These are phyloP conservation scores for Orthonyx spaldingii DNA, from an alignment of 2,113 vertebrate genomes.

Conservation along the genomic window DNA sequence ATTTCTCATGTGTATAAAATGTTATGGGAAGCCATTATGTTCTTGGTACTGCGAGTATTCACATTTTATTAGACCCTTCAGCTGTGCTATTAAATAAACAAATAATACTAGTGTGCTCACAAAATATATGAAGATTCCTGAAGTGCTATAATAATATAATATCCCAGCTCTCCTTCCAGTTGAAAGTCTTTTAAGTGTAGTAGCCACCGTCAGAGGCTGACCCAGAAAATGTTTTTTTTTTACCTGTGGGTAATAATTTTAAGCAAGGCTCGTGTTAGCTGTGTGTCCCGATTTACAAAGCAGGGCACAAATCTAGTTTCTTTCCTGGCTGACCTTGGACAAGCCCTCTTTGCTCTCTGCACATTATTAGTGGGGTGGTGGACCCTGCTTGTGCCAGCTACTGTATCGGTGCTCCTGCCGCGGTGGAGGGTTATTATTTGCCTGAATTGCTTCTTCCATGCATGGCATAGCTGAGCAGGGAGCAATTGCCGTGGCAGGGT, in stretches of 20 bases:
- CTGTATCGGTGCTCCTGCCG: background rate
- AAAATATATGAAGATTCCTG: slow-evolving; percentile 42
- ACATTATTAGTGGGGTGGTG: background rate
- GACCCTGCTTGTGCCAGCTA: background rate
- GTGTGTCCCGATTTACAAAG: background rate
- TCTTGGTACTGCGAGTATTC: slow-evolving; percentile 40
- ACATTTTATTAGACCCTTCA: slow-evolving; percentile 63
- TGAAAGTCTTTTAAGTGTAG: background rate
- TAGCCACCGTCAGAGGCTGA: background rate
- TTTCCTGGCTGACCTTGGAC: background rate
- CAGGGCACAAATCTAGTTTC: background rate
- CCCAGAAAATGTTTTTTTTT: background rate
- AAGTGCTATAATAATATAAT: slow-evolving; percentile 42
- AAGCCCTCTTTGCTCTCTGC: background rate
- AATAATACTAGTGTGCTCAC: slow-evolving; percentile 56
- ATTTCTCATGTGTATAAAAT: slow-evolving; percentile 53
- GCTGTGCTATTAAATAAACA: slow-evolving; percentile 60
- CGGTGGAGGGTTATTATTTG: background rate
- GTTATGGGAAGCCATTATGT: slow-evolving; percentile 57
- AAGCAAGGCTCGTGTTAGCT: background rate
- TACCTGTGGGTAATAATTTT: background rate
- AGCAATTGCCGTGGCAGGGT: background rate
- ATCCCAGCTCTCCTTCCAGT: background rate
- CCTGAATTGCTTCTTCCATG: background rate
- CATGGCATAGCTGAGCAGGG: background rate